These are phyloP conservation scores for Nephrotoma appendiculata DNA, from an alignment of 2,888 invertebrate genomes.

Conservation along the genomic window DNA sequence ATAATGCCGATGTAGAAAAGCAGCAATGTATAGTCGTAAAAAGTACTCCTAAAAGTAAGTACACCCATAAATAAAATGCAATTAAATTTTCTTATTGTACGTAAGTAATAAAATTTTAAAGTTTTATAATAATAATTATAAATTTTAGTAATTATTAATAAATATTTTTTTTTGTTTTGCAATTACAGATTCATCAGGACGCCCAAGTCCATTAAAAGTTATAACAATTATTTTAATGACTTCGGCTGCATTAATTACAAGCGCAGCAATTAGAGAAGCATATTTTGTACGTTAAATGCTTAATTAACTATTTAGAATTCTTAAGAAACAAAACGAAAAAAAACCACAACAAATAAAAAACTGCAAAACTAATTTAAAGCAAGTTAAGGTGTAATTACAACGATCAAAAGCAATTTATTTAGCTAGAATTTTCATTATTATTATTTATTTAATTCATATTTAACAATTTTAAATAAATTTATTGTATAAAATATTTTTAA, in stretches of 20 bases:
- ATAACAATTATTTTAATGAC: constrained; percentile 30
- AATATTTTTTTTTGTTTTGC: background rate
- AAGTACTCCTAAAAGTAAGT: background rate
- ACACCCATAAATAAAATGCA: background rate
- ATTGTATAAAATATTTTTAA: background rate
- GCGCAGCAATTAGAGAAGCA: constrained; percentile 31
- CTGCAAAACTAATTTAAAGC: background rate
- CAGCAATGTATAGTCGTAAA: background rate
- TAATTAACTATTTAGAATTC: background rate
- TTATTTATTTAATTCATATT: background rate
- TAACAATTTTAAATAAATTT: background rate
- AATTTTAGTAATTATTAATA: background rate
- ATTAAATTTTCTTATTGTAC: background rate
- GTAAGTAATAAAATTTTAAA: background rate
- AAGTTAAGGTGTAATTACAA: background rate
- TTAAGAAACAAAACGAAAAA: background rate
- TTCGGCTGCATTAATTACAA: constrained; percentile 30
- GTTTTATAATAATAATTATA: background rate
- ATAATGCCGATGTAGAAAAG: background rate
- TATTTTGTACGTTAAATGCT: constrained; percentile 10
- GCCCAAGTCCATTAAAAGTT: constrained; percentile 32
- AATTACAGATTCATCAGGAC: constrained; percentile 31
- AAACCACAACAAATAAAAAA: background rate
- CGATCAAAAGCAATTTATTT: background rate
- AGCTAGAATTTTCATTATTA: background rate